These are phyloP conservation scores for Rhynchotus rufescens DNA, from an alignment of 2,797 vertebrate species.

Conservation along the genomic window DNA sequence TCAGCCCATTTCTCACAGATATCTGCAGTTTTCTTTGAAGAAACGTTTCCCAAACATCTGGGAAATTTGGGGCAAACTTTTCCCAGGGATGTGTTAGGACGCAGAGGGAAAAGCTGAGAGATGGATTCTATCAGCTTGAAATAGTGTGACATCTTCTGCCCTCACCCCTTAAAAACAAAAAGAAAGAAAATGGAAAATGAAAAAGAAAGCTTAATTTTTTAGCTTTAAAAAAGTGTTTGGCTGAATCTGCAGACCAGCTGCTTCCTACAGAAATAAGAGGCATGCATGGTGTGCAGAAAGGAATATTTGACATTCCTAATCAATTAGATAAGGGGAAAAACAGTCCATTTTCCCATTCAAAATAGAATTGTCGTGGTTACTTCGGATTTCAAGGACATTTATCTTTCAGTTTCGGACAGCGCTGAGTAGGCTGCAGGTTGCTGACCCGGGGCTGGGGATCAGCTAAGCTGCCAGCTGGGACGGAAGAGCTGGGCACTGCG, in stretches of 20 bases:
- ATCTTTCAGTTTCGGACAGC: constrained; percentile 54
- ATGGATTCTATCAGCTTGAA: constrained; percentile 57
- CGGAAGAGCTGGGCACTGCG: not conserved
- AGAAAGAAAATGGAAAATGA: constrained; percentile 12
- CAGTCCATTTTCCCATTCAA: constrained; percentile 58
- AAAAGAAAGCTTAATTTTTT: constrained; percentile 28
- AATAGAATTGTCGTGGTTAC: constrained; percentile 55
- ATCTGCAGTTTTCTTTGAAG: constrained; percentile 63
- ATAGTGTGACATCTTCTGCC: not conserved
- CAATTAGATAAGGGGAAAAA: constrained; percentile 70
- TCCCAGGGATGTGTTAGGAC: constrained; percentile 40
- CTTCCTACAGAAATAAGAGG: constrained; percentile 68
- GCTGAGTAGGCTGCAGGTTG: constrained; percentile 38
- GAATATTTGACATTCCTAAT: constrained; percentile 72
- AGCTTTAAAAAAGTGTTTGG: constrained; percentile 49
- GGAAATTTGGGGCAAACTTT: not conserved
- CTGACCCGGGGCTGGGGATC: not conserved
- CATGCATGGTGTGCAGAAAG: constrained; percentile 54
- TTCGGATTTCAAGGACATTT: constrained; percentile 64
- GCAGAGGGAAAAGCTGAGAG: constrained; percentile 6
- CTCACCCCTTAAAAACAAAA: not conserved
- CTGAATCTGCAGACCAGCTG: constrained; percentile 63
- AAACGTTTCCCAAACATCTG: not conserved
- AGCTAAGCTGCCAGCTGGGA: not conserved
- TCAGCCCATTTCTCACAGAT: not conserved